Percentiles rank a stretch among this genome's conserved stretches.
These are phyloP conservation scores for Ascidia mentula DNA, from an alignment of 23 tunicate genomes.

Conservation along the genomic window DNA sequence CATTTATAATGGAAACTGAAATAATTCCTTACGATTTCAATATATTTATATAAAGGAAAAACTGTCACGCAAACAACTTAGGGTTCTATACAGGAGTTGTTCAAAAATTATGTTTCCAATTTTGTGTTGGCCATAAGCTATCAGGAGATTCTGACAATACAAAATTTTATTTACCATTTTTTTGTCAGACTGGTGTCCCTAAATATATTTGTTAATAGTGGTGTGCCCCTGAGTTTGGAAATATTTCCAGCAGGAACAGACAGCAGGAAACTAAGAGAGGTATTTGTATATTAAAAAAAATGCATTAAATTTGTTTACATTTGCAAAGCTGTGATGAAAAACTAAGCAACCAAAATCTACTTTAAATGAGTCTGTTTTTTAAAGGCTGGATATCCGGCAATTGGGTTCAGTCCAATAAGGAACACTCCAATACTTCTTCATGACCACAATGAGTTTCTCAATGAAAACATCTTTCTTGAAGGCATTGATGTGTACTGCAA, in stretches of 20 bases:
- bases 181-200: too few species aligned
- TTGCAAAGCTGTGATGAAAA: neutral
- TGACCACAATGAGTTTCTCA: conserved; percentile 94
- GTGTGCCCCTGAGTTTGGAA: conserved; percentile 50
- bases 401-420: conserved; percentile 97
- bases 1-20: too few species aligned
- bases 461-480: conserved; percentile 79
- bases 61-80: too few species aligned
- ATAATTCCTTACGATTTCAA: too few species aligned
- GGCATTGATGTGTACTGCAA: conserved; percentile 86
- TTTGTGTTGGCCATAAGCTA: too few species aligned
- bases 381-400: conserved; percentile 78
- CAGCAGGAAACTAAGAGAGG: conserved; percentile 61
- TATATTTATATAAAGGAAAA: too few species aligned
- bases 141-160: too few species aligned
- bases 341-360: neutral
- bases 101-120: too few species aligned
- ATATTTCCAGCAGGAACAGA: conserved; percentile 93
- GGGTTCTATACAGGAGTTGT: too few species aligned
- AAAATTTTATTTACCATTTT: too few species aligned
- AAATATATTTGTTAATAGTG: conserved; percentile 18
- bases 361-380: neutral
- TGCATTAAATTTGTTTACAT: neutral
- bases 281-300: neutral
- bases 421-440: conserved; percentile 95